Evolutionary conservation across 2,113 vertebrate species (phyloP).

Genomic region (human (Homo sapiens)): DNA sequence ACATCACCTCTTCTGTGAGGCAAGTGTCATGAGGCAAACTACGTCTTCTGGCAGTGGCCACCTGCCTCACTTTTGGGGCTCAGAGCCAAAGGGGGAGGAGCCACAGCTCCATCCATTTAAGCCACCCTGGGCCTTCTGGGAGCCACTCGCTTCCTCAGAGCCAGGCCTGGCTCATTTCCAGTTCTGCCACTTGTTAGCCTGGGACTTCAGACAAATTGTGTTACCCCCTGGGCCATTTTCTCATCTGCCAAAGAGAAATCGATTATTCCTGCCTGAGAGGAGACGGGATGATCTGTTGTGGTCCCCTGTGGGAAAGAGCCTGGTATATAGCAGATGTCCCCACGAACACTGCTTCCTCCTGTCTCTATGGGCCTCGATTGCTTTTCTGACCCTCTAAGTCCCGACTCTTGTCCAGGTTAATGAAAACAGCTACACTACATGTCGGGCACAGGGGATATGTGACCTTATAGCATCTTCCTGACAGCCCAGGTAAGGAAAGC

Average conservation of each 20-base stretch:
- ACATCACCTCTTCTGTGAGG: neutral
- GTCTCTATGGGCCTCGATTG: accelerated
- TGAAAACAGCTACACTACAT: neutral
- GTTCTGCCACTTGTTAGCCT: neutral
- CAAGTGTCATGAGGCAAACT: neutral
- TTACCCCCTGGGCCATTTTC: neutral
- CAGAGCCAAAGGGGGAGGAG: neutral
- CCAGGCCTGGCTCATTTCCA: neutral
- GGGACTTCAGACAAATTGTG: neutral
- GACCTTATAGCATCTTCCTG: neutral
- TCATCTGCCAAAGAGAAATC: neutral
- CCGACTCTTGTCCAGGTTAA: neutral
- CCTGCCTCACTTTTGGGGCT: neutral
- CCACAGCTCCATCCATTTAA: neutral
- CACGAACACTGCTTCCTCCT: neutral
- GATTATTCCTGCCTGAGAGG: neutral
- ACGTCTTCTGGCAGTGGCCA: neutral
- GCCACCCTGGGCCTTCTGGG: neutral
- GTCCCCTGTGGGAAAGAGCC: neutral
- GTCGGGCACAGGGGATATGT: too few relatives aligned
- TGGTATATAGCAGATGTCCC: neutral
- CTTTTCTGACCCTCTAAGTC: neutral
- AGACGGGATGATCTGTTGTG: neutral
- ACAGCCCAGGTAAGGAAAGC: neutral
- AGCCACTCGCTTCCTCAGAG: neutral